Evolutionary conservation across 1,140 invertebrate species (phyloP).

Genomic region (Drosophila carrolli): DNA sequence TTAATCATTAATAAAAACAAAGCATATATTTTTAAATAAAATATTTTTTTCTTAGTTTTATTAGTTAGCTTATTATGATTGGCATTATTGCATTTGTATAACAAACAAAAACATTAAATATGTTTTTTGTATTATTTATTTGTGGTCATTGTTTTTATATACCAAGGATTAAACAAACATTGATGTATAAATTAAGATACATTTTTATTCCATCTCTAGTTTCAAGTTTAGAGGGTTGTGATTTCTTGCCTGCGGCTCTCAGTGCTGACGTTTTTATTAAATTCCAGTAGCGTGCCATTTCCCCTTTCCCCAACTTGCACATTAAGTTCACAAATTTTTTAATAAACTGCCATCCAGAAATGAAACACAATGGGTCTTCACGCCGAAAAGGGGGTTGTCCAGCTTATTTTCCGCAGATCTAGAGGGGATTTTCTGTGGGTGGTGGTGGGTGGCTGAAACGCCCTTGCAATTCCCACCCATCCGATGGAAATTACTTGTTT

Average conservation of each 20-base stretch:
- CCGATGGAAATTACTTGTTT: constrained; percentile 72
- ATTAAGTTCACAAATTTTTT: constrained; percentile 76
- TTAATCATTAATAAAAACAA: no score
- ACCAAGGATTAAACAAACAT: no score
- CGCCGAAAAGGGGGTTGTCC: constrained; percentile 15
- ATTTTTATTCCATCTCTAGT: constrained; percentile 17
- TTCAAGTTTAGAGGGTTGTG: constrained; percentile 49
- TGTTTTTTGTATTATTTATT: neutral
- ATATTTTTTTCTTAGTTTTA: neutral
- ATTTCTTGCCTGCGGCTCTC: constrained; percentile 44
- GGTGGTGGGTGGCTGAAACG: constrained; percentile 12
- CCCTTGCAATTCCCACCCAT: constrained; percentile 38
- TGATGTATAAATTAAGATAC: no score
- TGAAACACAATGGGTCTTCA: constrained; percentile 60
- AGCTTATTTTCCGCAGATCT: constrained; percentile 19
- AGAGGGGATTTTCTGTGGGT: neutral
- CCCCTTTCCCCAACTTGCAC: constrained; percentile 26
- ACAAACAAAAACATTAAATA: neutral
- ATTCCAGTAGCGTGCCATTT: constrained; percentile 39
- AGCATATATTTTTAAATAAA: no score
- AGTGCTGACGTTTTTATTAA: constrained; percentile 71
- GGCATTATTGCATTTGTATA: neutral
- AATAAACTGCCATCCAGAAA: constrained; percentile 74
- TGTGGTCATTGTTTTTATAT: neutral
- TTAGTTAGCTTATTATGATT: neutral